Conservation (phyloP, 1,140 invertebrate species). For the Paralvinella palmiformis region DNA sequence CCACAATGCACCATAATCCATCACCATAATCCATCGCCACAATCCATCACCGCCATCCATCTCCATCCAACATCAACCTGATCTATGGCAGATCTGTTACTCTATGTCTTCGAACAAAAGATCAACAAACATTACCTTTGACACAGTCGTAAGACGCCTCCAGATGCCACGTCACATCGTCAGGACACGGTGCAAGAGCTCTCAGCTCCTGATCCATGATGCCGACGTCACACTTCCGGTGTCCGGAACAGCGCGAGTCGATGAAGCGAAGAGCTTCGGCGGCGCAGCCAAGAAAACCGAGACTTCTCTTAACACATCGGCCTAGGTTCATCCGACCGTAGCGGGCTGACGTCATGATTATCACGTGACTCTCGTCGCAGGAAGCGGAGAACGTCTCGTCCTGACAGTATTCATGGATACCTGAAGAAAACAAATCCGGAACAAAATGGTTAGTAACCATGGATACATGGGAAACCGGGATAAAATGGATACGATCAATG, state of each 20-base stretch:
- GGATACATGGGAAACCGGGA: no score
- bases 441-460: no score
- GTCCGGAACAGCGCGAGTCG: conserved; percentile 12
- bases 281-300: conserved; percentile 6
- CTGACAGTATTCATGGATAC: neutral
- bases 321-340: conserved; percentile 9
- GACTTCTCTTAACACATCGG: conserved; percentile 2
- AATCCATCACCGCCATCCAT: no score
- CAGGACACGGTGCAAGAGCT: conserved; percentile 3
- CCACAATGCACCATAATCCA: no score
- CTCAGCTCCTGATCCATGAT: conserved; percentile 10
- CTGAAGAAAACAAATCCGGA: neutral
- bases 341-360: conserved; percentile 1
- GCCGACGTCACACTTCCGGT: neutral
- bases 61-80: no score
- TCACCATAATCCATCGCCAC: no score
- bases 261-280: conserved; percentile 4
- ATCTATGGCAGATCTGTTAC: no score
- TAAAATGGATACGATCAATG: no score
- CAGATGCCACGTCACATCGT: conserved; percentile 17
- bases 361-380: conserved; percentile 2
- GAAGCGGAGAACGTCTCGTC: neutral
- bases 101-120: no score
- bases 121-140: conserved; percentile 5
- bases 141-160: conserved; percentile 14